These are phyloP conservation scores for Anas bernieri DNA, from an alignment of 2,797 vertebrate genomes.

Conservation along the genomic window DNA sequence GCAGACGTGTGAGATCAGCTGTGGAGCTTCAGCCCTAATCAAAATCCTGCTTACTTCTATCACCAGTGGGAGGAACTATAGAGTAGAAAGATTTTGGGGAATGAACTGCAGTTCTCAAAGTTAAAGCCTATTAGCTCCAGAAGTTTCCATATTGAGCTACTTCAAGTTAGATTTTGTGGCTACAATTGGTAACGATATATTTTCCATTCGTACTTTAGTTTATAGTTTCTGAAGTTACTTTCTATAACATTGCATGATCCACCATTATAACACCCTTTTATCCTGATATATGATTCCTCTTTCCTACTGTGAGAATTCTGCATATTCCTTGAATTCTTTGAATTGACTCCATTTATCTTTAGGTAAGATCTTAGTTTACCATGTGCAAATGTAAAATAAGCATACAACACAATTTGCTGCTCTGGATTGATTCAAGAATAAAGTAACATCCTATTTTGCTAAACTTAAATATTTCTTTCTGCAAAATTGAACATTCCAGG, in stretches of 20 bases:
- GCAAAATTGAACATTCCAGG: neutral
- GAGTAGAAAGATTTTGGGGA: neutral
- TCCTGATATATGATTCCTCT: neutral
- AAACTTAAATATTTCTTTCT: neutral
- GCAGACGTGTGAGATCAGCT: neutral
- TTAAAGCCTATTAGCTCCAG: neutral
- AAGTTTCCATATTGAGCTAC: neutral
- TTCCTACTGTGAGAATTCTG: neutral
- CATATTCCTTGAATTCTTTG: neutral
- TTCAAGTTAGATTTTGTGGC: neutral
- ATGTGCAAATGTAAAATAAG: neutral
- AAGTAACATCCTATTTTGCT: neutral
- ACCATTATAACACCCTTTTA: neutral
- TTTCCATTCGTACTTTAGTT: neutral
- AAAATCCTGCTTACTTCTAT: neutral
- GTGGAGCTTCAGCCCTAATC: neutral
- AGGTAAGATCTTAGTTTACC: neutral
- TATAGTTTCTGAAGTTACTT: neutral
- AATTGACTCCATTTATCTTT: neutral
- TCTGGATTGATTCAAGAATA: neutral
- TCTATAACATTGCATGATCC: neutral
- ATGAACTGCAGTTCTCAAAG: neutral
- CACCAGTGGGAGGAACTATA: fast-evolving
- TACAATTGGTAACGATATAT: neutral
- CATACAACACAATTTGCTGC: neutral